A percentile compares a stretch with the other conserved stretches of the same genome.
These are phyloP conservation scores for Chromis chromis DNA, from an alignment of 2,797 vertebrate species.

Conservation along the genomic window DNA sequence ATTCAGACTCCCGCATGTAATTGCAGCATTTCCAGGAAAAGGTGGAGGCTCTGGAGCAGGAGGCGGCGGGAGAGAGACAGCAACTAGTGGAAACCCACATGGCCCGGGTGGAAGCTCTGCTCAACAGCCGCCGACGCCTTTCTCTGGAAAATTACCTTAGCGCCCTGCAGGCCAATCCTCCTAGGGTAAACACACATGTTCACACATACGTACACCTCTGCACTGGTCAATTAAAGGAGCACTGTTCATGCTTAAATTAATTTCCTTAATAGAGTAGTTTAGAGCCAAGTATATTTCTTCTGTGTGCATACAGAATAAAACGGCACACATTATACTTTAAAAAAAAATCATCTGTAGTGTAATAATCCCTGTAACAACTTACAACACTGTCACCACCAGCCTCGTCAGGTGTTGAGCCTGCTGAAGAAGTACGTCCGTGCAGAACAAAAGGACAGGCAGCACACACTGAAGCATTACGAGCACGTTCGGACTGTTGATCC, in stretches of 20 bases:
- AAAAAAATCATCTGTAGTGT: neutral
- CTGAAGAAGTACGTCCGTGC: constrained; percentile 97
- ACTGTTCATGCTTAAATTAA: too few relatives aligned
- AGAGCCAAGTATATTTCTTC: neutral
- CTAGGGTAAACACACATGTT: constrained; percentile 83
- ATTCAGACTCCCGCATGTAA: neutral
- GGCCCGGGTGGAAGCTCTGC: constrained; percentile 95
- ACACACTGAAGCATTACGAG: constrained; percentile 96
- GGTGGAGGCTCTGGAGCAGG: constrained; percentile 96
- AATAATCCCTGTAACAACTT: neutral
- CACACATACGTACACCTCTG: neutral
- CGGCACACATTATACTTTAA: neutral
- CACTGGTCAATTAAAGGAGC: neutral
- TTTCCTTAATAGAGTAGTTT: too few relatives aligned
- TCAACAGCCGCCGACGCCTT: constrained; percentile 92
- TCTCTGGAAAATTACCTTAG: constrained; percentile 96
- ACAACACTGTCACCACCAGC: constrained; percentile 74
- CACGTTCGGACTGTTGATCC: constrained; percentile 96
- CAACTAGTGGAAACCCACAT: constrained; percentile 98
- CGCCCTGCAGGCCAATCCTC: constrained; percentile 91
- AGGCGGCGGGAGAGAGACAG: constrained; percentile 96
- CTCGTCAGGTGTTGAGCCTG: constrained; percentile 94
- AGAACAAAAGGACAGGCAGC: constrained; percentile 97
- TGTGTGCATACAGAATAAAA: neutral
- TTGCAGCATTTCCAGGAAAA: constrained; percentile 96